Percentiles rank a stretch among this genome's conserved stretches.
Evolutionary conservation across 2,113 vertebrate genomes (phyloP).

Genomic region (Morone chrysops): DNA sequence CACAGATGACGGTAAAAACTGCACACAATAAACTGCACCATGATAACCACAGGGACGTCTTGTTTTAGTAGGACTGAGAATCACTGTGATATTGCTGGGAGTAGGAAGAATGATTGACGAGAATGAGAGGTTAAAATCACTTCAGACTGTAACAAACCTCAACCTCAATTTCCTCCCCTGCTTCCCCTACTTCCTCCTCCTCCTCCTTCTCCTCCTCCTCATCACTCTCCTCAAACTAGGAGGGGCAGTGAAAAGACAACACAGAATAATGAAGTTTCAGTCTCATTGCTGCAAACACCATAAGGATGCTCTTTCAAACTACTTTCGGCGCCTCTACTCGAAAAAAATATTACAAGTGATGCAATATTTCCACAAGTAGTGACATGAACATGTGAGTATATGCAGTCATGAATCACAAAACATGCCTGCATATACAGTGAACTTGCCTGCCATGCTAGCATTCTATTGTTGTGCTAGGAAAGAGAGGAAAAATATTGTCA

Average conservation of each 20-base stretch:
- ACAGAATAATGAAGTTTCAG: slow-evolving; percentile 4
- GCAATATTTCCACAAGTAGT: neutral
- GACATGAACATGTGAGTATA: slow-evolving; percentile 15
- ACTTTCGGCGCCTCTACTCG: neutral
- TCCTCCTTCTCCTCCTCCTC: slow-evolving; percentile 72
- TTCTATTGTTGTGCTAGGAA: slow-evolving; percentile 64
- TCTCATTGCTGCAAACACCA: neutral
- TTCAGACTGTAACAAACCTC: slow-evolving; percentile 73
- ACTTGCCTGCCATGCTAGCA: slow-evolving; percentile 71
- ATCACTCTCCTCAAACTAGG: slow-evolving; percentile 78
- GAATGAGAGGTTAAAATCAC: slow-evolving; percentile 23
- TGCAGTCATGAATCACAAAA: slow-evolving; percentile 54
- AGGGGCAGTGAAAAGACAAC: slow-evolving; percentile 56
- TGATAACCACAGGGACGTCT: slow-evolving; percentile 1
- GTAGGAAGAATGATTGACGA: neutral
- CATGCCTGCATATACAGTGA: slow-evolving; percentile 61
- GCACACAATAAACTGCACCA: slow-evolving; percentile 24
- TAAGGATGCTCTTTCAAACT: neutral
- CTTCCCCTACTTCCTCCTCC: slow-evolving; percentile 66
- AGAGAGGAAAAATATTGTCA: slow-evolving; percentile 31
- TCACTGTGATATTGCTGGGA: slow-evolving; percentile 24
- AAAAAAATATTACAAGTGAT: neutral
- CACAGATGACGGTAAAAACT: slow-evolving; percentile 25
- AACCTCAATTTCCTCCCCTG: slow-evolving; percentile 67
- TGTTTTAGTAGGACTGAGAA: slow-evolving; percentile 3